Evolutionary conservation across 2,113 vertebrate species (phyloP), one percentile per base, ranked within the genome.

Genomic region (Chroicocephalus ridibundus): DNA sequence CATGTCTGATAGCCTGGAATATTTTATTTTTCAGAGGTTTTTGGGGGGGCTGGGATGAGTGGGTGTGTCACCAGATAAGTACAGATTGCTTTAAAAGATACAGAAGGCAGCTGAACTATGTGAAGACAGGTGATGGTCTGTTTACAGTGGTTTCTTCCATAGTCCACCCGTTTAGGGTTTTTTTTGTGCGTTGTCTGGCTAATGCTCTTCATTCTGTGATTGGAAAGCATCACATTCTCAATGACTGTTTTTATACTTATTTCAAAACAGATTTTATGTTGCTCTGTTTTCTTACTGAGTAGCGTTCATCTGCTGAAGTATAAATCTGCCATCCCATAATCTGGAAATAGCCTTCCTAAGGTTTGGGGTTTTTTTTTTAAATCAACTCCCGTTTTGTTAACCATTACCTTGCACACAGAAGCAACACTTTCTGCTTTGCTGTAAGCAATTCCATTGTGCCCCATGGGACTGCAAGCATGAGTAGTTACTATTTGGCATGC

Each of bases 271-370:
- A 42, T 80, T 94, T 66, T 62, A 51, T 68, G 34, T 85, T 94
- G 27, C 46, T 86, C 64, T 85, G 32, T 87, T 89, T 94, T 95
- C 74, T 91, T 65, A 32, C 62, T 89, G 72, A 90, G 55, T 36
- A 64, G 13, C 15, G 22, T 80, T 94, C n/a, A 47, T 82, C 86
- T 91, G 57, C 58, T 70, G 62, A 71, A 74, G 44, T 70, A 91
- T 80, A 85, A 82, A 94, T 86, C 86, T 93, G 66, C 55, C 62
- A 25, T 83, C 32, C 62, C 71, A 55, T 93, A 70, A 66, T 74
- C n/a, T 94, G 71, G n/a, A 94, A 97, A 83, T 93, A 87, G 57
- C 25, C 95, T 94, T 72, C 76, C 36, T 75, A 87, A 86, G 52
- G 61, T 83, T 80, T 83, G 74, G 7, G 27, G 81, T 36, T 0